A percentile compares a stretch with the other conserved stretches of the same genome.
Conservation (phyloP, 2,113 vertebrate species). For the Hippocampus abdominalis region DNA sequence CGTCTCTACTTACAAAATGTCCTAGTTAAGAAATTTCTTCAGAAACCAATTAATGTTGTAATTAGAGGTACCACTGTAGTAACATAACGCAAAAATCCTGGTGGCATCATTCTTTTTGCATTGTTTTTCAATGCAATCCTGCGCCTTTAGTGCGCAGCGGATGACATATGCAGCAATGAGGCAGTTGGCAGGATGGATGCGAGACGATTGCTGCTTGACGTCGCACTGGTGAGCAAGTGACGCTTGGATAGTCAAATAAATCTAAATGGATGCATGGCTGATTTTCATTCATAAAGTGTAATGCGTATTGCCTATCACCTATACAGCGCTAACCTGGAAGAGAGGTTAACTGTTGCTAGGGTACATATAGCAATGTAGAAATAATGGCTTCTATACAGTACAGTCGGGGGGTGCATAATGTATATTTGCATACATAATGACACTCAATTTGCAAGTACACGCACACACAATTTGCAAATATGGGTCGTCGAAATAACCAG, state of each 20-base stretch:
- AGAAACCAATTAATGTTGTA: no score
- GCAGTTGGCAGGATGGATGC: neutral
- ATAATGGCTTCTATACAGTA: neutral
- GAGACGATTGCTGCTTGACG: neutral
- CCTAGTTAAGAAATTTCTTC: no score
- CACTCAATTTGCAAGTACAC: neutral
- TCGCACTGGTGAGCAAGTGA: neutral
- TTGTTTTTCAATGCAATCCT: neutral
- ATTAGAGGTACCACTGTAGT: no score
- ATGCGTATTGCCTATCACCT: neutral
- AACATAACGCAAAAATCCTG: no score
- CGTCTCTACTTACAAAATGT: no score
- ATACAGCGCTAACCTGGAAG: neutral
- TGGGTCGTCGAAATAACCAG: neutral
- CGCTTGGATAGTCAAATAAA: neutral
- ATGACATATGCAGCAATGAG: neutral
- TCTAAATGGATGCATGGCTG: neutral
- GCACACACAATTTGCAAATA: neutral
- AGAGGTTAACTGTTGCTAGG: neutral
- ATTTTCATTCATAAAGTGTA: neutral
- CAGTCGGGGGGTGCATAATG: neutral
- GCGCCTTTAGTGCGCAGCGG: neutral
- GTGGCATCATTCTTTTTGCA: neutral
- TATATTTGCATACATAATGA: neutral
- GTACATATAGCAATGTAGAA: neutral